phyloP scores from a whole-genome alignment of 1,140 invertebrate species.

The Hydropsyche tenuis region DNA sequence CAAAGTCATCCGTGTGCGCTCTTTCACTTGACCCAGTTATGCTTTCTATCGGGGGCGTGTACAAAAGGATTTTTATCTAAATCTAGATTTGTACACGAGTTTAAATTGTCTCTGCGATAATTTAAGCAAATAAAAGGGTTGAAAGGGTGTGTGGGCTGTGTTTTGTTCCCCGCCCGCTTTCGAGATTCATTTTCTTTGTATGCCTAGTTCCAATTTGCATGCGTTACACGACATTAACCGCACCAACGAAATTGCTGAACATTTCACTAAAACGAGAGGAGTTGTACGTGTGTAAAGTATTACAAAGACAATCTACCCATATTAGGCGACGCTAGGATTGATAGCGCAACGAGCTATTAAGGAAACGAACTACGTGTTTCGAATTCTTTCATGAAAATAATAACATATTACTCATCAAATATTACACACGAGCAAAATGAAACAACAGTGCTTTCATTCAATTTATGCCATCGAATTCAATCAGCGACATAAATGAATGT shows the following conservation, averaged over 20 bases:
- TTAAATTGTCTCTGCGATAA: too few species aligned
- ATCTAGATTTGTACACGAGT: too few species aligned
- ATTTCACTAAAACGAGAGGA: not conserved
- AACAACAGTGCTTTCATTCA: too few species aligned
- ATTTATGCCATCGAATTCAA: too few species aligned
- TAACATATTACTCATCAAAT: too few species aligned
- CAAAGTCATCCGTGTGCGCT: not conserved
- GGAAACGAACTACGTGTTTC: slow-evolving; percentile 6
- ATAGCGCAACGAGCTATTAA: not conserved
- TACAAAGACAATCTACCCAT: not conserved
- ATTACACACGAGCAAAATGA: too few species aligned
- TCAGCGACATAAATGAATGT: too few species aligned
- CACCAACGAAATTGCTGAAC: slow-evolving; percentile 12
- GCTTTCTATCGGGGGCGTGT: not conserved
- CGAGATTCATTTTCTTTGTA: not conserved
- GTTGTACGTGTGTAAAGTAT: not conserved
- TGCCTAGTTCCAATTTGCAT: slow-evolving; percentile 15
- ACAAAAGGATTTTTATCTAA: too few species aligned
- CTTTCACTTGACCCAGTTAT: slow-evolving; percentile 11
- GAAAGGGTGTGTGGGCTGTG: too few species aligned
- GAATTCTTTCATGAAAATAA: not conserved
- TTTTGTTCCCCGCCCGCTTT: not conserved
- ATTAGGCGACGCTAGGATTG: not conserved
- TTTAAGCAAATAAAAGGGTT: too few species aligned
- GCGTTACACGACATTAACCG: slow-evolving; percentile 22